Evolutionary conservation across 2,888 invertebrate genomes (phyloP).

Genomic region (Cosmia trapezina): DNA sequence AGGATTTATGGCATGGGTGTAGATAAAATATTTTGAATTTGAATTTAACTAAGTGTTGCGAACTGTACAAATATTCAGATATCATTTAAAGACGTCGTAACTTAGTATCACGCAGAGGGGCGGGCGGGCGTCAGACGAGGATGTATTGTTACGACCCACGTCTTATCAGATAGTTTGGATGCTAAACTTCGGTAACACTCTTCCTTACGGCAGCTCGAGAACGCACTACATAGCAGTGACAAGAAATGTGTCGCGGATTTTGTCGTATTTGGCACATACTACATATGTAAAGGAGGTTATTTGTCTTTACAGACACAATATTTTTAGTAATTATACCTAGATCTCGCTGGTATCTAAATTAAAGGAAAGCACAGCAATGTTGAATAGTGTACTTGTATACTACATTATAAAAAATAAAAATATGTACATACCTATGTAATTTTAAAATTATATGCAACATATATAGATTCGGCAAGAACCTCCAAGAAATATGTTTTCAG

Average conservation of each 20-base stretch:
- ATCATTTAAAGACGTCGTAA: conserved; percentile 5
- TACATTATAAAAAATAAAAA: no score
- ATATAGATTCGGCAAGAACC: neutral
- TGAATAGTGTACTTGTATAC: no score
- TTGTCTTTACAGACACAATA: no score
- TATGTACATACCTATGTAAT: no score
- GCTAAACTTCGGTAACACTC: conserved; percentile 43
- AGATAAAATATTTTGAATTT: no score
- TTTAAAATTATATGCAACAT: neutral
- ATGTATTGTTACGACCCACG: conserved; percentile 28
- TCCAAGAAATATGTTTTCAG: neutral
- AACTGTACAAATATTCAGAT: conserved; percentile 1
- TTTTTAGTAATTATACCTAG: no score
- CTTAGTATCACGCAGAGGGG: neutral
- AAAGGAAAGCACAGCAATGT: no score
- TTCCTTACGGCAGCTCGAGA: conserved; percentile 39
- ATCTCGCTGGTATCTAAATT: no score
- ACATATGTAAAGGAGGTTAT: neutral
- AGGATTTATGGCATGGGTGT: no score
- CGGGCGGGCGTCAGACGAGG: neutral
- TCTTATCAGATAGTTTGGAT: conserved; percentile 48
- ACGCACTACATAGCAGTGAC: conserved; percentile 26
- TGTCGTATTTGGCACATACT: conserved; percentile 11
- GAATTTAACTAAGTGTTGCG: neutral
- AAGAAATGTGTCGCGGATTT: conserved; percentile 32